A percentile compares a stretch with the other conserved stretches of the same genome.
Conservation (phyloP, 2,888 invertebrate species). For the Stegophylla sp. region DNA sequence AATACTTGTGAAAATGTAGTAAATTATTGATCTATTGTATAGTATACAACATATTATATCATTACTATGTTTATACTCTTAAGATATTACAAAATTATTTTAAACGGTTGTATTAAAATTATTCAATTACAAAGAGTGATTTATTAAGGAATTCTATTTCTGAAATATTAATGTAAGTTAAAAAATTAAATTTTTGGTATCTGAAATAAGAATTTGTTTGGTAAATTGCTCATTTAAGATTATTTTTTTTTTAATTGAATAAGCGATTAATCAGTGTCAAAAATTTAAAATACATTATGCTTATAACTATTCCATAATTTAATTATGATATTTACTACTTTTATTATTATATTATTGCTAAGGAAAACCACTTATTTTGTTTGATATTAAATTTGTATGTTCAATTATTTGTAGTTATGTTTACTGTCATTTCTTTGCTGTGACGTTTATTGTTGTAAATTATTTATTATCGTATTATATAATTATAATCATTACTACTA, state of each 20-base stretch:
- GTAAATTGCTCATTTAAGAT: background rate
- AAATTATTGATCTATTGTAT: background rate
- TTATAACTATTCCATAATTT: slow-evolving; percentile 1
- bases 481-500: background rate
- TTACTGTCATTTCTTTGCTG: slow-evolving; percentile 8
- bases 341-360: no score
- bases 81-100: background rate
- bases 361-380: no score
- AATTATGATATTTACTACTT: background rate
- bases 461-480: background rate
- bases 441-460: slow-evolving; percentile 19
- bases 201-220: background rate
- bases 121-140: slow-evolving; percentile 7
- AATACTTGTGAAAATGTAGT: background rate
- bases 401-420: background rate
- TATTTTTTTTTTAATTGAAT: slow-evolving; percentile 21
- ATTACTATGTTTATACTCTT: slow-evolving; percentile 2
- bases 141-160: background rate
- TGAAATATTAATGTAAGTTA: background rate
- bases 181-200: background rate
- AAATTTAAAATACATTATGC: background rate
- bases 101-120: slow-evolving; percentile 15
- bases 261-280: background rate
- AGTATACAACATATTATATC: background rate
- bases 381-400: background rate